These are phyloP conservation scores for Rhingia rostrata DNA, from an alignment of 2,888 invertebrate species.

Conservation along the genomic window DNA sequence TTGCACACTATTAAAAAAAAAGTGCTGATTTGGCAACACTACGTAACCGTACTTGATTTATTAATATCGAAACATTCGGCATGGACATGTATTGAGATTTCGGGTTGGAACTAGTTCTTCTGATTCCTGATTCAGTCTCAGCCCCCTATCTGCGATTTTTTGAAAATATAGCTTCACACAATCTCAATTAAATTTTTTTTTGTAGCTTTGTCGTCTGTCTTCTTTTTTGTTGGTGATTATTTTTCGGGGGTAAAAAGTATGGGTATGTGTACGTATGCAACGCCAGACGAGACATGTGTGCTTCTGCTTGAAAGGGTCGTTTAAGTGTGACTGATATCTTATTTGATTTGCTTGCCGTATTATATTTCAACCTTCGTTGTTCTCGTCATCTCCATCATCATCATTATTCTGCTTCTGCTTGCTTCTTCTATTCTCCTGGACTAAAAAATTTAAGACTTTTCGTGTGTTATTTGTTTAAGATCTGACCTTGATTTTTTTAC, in stretches of 20 bases:
- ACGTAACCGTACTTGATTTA: too few relatives aligned
- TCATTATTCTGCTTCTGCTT: constrained; percentile 1
- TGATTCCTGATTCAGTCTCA: too few relatives aligned
- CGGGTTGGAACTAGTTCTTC: too few relatives aligned
- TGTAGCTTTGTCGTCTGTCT: not conserved
- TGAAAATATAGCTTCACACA: too few relatives aligned
- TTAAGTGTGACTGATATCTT: constrained; percentile 56
- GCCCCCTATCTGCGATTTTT: too few relatives aligned
- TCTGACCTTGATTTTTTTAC: constrained; percentile 69
- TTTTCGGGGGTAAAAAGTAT: constrained; percentile 4
- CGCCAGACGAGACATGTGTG: constrained; percentile 21
- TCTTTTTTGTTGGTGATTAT: constrained; percentile 11
- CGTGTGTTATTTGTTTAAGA: constrained; percentile 54
- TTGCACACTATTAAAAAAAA: too few relatives aligned
- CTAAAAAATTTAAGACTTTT: constrained; percentile 19
- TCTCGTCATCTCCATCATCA: constrained; percentile 24
- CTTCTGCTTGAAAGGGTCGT: constrained; percentile 38
- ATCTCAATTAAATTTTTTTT: too few relatives aligned
- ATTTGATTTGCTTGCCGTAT: constrained; percentile 50
- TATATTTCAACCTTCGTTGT: constrained; percentile 49
- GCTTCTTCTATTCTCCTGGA: not conserved
- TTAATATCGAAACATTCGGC: too few relatives aligned
- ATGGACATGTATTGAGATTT: too few relatives aligned
- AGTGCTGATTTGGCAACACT: too few relatives aligned
- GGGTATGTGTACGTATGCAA: constrained; percentile 4